Evolutionary conservation across 2,888 invertebrate genomes (phyloP).

Genomic region (Stenurella melanura): DNA sequence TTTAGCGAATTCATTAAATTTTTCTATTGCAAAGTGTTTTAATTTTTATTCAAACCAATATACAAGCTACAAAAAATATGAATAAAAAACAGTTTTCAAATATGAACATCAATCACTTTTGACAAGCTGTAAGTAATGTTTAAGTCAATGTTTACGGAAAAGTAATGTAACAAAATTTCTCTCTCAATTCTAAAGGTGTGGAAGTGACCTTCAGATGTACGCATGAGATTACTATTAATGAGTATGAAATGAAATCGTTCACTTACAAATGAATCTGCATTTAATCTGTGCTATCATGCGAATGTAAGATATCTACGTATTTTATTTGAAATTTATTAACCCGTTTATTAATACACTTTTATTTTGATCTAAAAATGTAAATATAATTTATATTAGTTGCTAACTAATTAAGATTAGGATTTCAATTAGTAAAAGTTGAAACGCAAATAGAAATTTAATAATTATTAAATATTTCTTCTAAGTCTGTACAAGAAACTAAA

Average conservation of each 20-base stretch:
- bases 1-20: too few species aligned
- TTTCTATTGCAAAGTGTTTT: too few species aligned
- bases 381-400: background rate
- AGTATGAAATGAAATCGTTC: conserved; percentile 14
- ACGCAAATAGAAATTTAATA: background rate
- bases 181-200: background rate
- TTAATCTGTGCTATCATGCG: background rate
- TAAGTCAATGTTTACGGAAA: background rate
- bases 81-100: background rate
- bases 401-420: background rate
- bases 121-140: background rate
- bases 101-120: background rate
- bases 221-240: conserved; percentile 24
- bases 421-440: background rate
- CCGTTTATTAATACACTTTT: background rate
- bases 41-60: too few species aligned
- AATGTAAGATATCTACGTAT: background rate
- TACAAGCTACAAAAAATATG: too few species aligned
- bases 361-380: background rate
- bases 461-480: too few species aligned
- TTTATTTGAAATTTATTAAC: background rate
- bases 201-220: conserved; percentile 18
- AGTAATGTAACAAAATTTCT: conserved; percentile 18
- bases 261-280: conserved; percentile 19
- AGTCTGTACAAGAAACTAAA: too few species aligned